Conservation (phyloP, 2,113 vertebrate species). For the Festucalex cinctus region DNA sequence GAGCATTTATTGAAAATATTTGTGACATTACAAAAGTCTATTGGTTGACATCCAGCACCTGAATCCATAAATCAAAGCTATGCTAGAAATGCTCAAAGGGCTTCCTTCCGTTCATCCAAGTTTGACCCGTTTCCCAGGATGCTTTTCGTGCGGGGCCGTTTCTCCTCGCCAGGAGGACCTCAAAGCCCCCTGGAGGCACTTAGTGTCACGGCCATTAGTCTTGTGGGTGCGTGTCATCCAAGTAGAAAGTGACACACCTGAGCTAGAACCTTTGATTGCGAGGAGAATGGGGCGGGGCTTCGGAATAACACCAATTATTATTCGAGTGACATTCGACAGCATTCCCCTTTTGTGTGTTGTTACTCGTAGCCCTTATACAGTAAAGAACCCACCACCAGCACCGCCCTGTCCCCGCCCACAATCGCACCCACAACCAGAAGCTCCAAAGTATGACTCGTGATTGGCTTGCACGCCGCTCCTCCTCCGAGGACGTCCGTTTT, state of each 20-base stretch:
- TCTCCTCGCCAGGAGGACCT: constrained; percentile 53
- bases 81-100: not conserved
- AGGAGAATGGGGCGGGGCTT: constrained; percentile 42
- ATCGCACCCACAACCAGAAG: constrained; percentile 51
- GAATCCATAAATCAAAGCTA: not conserved
- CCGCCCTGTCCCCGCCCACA: not conserved
- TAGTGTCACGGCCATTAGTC: constrained; percentile 69
- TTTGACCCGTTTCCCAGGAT: constrained; percentile 15
- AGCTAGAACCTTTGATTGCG: constrained; percentile 60
- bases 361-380: constrained; percentile 23
- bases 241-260: constrained; percentile 74
- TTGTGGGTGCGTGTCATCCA: constrained; percentile 2
- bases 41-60: not conserved
- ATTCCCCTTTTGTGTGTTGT: constrained; percentile 48
- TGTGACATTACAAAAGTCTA: no score
- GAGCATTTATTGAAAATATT: no score
- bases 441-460: constrained; percentile 60
- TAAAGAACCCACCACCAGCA: not conserved
- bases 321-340: constrained; percentile 35
- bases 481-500: constrained; percentile 5
- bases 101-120: not conserved
- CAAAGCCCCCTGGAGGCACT: constrained; percentile 71
- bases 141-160: constrained; percentile 52
- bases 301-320: constrained; percentile 52
- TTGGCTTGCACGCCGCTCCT: constrained; percentile 50